These are phyloP conservation scores for Acanthococcus lagerstroemiae DNA, from an alignment of 2,888 invertebrate species.

Conservation along the genomic window DNA sequence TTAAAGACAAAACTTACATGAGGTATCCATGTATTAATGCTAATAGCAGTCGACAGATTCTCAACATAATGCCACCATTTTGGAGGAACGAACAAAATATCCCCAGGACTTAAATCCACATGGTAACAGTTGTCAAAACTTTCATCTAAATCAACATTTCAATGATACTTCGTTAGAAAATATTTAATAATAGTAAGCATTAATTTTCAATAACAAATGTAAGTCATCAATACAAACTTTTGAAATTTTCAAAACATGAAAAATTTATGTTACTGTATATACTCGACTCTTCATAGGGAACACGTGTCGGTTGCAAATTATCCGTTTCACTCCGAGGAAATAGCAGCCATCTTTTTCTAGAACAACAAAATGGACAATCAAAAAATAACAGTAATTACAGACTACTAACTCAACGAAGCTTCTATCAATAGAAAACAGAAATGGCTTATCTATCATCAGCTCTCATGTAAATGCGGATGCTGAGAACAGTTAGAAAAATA, in stretches of 20 bases:
- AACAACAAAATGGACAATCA: too few species aligned
- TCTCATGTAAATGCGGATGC: too few species aligned
- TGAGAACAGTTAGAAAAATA: too few species aligned
- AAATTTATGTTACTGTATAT: constrained; percentile 78
- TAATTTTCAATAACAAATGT: too few species aligned
- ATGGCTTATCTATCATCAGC: too few species aligned
- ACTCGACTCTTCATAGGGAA: constrained; percentile 95
- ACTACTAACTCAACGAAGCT: too few species aligned
- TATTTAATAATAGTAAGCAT: background rate
- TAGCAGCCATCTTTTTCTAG: constrained; percentile 81
- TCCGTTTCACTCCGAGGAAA: constrained; percentile 68
- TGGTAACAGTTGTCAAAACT: constrained; percentile 40
- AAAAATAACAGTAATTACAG: background rate
- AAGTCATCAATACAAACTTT: constrained; percentile 15
- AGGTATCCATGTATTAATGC: constrained; percentile 68
- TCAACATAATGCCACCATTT: constrained; percentile 98
- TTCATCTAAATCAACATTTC: too few species aligned
- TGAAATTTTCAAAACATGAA: constrained; percentile 41
- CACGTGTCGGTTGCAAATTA: constrained; percentile 61
- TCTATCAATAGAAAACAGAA: too few species aligned
- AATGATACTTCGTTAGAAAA: constrained; percentile 20
- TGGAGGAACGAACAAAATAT: constrained; percentile 76
- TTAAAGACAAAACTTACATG: constrained; percentile 39
- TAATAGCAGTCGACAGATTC: constrained; percentile 47
- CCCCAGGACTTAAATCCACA: constrained; percentile 67